phyloP scores from a whole-genome alignment of 2,888 invertebrate species.

The Ochropacha duplaris region DNA sequence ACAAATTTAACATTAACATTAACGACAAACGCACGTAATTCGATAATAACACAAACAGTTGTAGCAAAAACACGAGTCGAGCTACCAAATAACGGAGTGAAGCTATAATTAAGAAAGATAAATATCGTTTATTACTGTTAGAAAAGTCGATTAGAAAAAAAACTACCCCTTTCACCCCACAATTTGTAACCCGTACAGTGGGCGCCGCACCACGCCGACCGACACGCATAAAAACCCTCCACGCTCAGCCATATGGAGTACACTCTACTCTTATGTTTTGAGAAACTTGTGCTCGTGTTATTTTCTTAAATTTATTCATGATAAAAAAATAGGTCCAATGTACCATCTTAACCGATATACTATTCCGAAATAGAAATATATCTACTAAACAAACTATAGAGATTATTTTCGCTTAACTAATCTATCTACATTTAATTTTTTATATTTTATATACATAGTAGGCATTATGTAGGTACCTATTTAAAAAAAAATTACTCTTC shows the following conservation, averaged over 20 bases:
- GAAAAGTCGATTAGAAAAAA: conserved; percentile 81
- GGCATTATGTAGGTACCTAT: no score
- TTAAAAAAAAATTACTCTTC: no score
- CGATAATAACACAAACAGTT: conserved; percentile 75
- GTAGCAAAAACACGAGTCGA: conserved; percentile 72
- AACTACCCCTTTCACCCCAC: conserved; percentile 83
- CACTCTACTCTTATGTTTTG: background rate
- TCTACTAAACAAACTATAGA: no score
- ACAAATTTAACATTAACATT: conserved; percentile 38
- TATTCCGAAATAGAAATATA: no score
- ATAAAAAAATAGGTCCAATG: no score
- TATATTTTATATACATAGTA: no score
- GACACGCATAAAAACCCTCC: conserved; percentile 75
- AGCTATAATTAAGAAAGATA: conserved; percentile 83
- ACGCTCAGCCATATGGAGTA: conserved; percentile 41
- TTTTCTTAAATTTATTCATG: no score
- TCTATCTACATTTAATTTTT: no score
- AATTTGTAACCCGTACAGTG: conserved; percentile 83
- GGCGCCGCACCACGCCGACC: conserved; percentile 60
- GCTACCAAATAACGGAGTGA: conserved; percentile 76
- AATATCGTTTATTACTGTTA: conserved; percentile 83
- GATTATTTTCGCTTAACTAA: no score
- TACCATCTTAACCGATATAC: no score
- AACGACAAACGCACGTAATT: conserved; percentile 76
- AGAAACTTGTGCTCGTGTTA: background rate